Evolutionary conservation across 2,797 vertebrate genomes (phyloP).

Genomic region (Intellagama lesueurii): DNA sequence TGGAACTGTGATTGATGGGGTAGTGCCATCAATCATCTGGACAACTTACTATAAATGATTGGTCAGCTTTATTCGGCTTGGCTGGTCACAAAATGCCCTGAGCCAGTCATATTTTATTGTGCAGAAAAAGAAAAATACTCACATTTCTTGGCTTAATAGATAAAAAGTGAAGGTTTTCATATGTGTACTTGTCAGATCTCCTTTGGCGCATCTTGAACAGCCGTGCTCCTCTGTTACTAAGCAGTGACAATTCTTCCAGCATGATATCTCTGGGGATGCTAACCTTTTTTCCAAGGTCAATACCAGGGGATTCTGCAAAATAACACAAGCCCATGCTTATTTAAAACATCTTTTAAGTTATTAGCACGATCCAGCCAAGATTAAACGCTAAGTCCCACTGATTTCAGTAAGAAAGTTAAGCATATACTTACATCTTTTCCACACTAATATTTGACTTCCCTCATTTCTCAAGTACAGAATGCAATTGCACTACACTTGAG

Average conservation of each 20-base stretch:
- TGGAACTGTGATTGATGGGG: background rate
- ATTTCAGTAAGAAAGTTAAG: background rate
- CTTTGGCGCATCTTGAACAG: constrained; percentile 96
- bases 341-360: constrained; percentile 1
- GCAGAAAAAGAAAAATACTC: constrained; percentile 65
- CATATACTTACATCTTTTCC: background rate
- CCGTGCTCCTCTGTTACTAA: constrained; percentile 92
- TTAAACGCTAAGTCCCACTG: background rate
- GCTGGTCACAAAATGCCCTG: background rate
- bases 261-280: constrained; percentile 94
- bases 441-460: background rate
- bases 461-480: no score
- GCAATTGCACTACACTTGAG: background rate
- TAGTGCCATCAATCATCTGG: background rate
- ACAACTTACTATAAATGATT: background rate
- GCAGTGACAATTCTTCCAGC: constrained; percentile 92
- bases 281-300: constrained; percentile 93
- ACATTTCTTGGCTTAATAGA: constrained; percentile 86
- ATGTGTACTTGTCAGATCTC: constrained; percentile 96
- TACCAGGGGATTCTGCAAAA: constrained; percentile 81
- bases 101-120: background rate
- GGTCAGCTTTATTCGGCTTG: background rate
- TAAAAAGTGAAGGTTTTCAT: constrained; percentile 89
- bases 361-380: background rate
- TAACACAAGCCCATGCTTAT: constrained; percentile 13